Conservation (phyloP, 2,113 vertebrate species). For the Falco punctatus region DNA sequence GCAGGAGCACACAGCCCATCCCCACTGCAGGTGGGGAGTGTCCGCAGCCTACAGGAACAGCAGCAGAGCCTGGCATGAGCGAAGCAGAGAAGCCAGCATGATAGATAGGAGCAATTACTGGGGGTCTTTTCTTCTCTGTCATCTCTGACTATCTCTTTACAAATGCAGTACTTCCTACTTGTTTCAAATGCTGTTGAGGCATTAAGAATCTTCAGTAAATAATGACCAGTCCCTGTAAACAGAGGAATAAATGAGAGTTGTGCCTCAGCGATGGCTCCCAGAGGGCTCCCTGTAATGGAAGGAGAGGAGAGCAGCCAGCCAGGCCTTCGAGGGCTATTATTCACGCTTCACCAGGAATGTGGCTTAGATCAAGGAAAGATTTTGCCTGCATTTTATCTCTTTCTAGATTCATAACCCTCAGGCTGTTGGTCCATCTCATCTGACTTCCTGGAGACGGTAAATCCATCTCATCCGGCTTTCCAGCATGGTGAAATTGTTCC, state of each 20-base stretch:
- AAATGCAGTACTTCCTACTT: background rate
- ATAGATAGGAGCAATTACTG: background rate
- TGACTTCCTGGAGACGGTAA: background rate
- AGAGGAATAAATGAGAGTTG: background rate
- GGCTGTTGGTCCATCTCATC: background rate
- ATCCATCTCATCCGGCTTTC: background rate
- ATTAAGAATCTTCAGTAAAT: background rate
- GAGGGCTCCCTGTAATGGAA: background rate
- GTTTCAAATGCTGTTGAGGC: background rate
- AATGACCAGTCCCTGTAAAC: background rate
- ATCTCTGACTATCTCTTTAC: background rate
- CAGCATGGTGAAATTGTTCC: background rate
- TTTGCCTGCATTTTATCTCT: background rate
- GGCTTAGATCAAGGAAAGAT: background rate
- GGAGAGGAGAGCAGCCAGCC: background rate
- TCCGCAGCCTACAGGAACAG: background rate
- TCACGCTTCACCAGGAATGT: accelerated
- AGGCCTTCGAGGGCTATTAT: background rate
- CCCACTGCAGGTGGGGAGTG: background rate
- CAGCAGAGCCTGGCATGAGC: background rate
- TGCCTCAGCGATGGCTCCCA: background rate
- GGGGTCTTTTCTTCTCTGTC: background rate
- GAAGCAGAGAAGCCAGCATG: background rate
- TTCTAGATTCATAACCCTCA: background rate
- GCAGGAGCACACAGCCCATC: background rate